Percentiles rank a stretch among this genome's conserved stretches.
Evolutionary conservation across 2,113 vertebrate species (phyloP).

Genomic region (Numida meleagris): DNA sequence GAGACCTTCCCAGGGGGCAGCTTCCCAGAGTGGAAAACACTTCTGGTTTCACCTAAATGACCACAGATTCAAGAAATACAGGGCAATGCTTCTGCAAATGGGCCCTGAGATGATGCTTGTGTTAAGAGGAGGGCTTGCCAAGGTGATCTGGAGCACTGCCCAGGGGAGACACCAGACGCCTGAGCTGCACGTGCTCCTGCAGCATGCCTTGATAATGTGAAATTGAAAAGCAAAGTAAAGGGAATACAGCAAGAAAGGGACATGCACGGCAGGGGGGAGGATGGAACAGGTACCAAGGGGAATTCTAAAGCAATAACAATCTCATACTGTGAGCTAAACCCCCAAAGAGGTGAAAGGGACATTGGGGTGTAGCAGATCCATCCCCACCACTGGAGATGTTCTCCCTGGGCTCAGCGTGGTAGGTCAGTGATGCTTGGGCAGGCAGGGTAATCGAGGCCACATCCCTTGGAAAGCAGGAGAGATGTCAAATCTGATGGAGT

Average conservation of each 20-base stretch:
- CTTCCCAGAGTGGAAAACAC: not conserved
- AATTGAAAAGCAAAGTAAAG: not conserved
- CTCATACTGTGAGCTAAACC: not conserved
- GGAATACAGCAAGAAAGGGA: rapidly evolving
- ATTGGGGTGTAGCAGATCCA: not conserved
- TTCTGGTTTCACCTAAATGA: not conserved
- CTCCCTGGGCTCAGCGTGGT: not conserved
- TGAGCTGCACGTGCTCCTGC: rapidly evolving
- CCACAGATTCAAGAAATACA: not conserved
- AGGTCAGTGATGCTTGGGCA: not conserved
- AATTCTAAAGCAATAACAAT: not conserved
- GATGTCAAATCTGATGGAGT: not conserved
- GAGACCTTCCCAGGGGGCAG: not conserved
- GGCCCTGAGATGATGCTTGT: not conserved
- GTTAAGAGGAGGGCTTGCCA: rapidly evolving
- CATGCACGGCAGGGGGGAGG: not conserved
- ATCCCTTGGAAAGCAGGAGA: not conserved
- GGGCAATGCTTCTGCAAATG: not conserved
- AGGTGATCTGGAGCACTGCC: rapidly evolving
- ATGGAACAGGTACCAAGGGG: rapidly evolving
- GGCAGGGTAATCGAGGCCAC: not conserved
- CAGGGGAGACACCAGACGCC: not conserved
- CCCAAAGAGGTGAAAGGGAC: not conserved
- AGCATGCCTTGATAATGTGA: not conserved
- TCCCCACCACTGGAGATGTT: not conserved